Base-by-base conservation (phyloP, 2,888 invertebrate genomes). In the Heliconius hortense region DNA sequence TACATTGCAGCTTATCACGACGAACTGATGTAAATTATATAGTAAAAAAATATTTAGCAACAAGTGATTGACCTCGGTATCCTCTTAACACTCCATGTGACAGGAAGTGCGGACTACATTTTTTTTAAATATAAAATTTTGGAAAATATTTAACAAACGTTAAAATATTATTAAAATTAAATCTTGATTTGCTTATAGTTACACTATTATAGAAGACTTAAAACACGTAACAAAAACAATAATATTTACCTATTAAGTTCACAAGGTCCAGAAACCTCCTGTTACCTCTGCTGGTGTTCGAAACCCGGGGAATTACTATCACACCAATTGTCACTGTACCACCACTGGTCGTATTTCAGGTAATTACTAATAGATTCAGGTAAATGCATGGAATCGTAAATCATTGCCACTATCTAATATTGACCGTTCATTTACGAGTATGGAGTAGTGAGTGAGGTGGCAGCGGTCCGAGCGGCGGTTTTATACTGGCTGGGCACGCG, bases 291-390 rank as follows among this genome's bases (percentile, higher is more conserved):
- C 80, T 93, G 94, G 80, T 91, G 87, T 79, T 93, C 91, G 84
- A 91, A 93, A 79, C 89, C 87, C 82, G 93, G 93, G 75, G 92
- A 91, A 89, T 93, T 91, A 84, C 92, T 90, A 82, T 90, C 90
- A 86, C 93, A 91, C 89, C 89, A 92, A 86, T 93, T 92, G 85
- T 94, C 93, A 93, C 93, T 92, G 84, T 91, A 89, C 94, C 94
- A 94, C 92, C 89, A 90, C 89, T 92, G 92, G 89, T 91, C 91
- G 90, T 89, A 87, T 84, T 88, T 86, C 67, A 85, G 84, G 85
- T 88, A 87, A 82, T 84, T 87, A 84, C 87, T 88, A 83, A 87
- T 86, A 83, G 85, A 85, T 84, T 86, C 84, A 85, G 85, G 83
- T 85, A 87, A 82, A 90, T 89, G 84, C 92, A 92, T 90, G 91